Base-by-base conservation (phyloP, 2,113 vertebrate genomes). In the Xenopus tropicalis region DNA sequence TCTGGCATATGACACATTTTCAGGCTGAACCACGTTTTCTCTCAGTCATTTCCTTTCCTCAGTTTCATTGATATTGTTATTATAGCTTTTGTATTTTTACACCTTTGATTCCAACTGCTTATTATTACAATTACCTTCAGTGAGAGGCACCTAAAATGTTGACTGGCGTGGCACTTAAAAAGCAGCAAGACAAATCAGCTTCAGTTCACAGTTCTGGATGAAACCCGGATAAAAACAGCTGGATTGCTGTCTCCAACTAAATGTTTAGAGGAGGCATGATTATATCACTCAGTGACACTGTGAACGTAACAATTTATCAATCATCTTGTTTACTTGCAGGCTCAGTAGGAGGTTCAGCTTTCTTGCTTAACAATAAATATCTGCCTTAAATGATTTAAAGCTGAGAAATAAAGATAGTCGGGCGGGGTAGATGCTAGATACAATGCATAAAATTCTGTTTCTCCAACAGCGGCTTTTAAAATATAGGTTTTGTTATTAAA, bases 181-280 rank as follows among this genome's bases (percentile, higher is more conserved):
- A 88, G 87, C 82, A 83, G 68, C 25, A 82, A 88, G 87, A 90
- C 88, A 91, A 91, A 90, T 91, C 89, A 90, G 84, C 80, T 74
- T 82, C 79, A 70, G 77, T 75, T 80, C 83, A 77, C 78, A 78
- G 65, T 66, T 80, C 85, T 81, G 85, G 87, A 80, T 84, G 86
- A 88, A 88, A 86, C 84, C 88, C 89, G 85, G 81, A 87, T 87
- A 88, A 79, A 85, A 91, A 86, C 91, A 92, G 90, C 91, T 90
- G 89, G 88, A 88, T 88, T 79, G 85, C 85, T 89, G 72, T 74
- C 89, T 91, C 88, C 86, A 85, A 91, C 89, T 91, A 91, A 91
- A 91, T 91, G 90, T 92, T 92, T 92, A 90, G 88, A 88, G 90
- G 90, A 90, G 84, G 69, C 87, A 78, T 86, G 86, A 90, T 91